A percentile compares a stretch with the other conserved stretches of the same genome.
Evolutionary conservation across 1,140 invertebrate species (phyloP).

Genomic region (Planococcus citri): DNA sequence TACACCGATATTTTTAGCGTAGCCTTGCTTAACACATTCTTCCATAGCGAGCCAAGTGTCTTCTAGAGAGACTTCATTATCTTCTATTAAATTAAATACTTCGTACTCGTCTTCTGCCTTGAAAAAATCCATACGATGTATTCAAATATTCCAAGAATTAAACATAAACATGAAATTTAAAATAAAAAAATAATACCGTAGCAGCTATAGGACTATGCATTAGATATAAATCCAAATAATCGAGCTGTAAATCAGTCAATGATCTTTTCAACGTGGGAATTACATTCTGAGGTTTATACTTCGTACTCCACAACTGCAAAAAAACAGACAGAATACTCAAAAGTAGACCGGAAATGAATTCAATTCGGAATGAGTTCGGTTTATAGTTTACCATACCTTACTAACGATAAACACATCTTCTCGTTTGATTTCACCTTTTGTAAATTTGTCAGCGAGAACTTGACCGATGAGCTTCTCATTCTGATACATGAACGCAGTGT

Average conservation of each 20-base stretch:
- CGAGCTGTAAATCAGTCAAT: slow-evolving; percentile 47
- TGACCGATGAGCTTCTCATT: slow-evolving; percentile 74
- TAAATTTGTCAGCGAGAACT: slow-evolving; percentile 58
- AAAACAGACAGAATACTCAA: neutral
- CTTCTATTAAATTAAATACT: neutral
- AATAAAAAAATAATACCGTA: too few species aligned
- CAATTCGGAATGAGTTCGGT: too few species aligned
- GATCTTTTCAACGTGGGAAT: slow-evolving; percentile 42
- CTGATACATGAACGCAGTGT: slow-evolving; percentile 49
- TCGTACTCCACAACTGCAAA: slow-evolving; percentile 42
- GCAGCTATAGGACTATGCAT: slow-evolving; percentile 67
- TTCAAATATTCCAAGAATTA: too few species aligned
- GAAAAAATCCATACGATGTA: too few species aligned
- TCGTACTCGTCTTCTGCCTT: neutral
- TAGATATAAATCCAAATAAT: slow-evolving; percentile 63
- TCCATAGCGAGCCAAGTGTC: slow-evolving; percentile 88
- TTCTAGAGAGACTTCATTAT: slow-evolving; percentile 42
- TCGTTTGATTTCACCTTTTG: slow-evolving; percentile 51
- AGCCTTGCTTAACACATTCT: slow-evolving; percentile 52
- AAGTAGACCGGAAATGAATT: too few species aligned
- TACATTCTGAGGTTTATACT: slow-evolving; percentile 37
- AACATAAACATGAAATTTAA: too few species aligned
- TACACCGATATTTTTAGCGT: slow-evolving; percentile 65
- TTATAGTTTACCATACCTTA: slow-evolving; percentile 40
- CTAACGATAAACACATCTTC: slow-evolving; percentile 57